Evolutionary conservation across 2,888 invertebrate species (phyloP), one percentile per base, ranked within the genome.

Genomic region (Theodoxus fluviatilis): DNA sequence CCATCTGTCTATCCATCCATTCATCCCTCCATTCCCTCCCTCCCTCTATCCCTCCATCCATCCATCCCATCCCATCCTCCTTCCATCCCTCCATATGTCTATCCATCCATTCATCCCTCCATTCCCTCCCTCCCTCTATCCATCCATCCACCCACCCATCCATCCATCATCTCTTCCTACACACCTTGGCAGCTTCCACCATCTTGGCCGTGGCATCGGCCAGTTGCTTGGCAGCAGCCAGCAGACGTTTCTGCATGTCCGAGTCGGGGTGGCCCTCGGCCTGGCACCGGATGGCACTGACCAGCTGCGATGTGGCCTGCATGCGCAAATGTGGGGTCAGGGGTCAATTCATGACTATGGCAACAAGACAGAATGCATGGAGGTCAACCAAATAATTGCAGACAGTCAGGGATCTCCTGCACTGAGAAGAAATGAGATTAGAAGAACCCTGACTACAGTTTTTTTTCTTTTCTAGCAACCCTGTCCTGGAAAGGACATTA

Each of bases 151-250:
- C 15, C 9, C 15, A 43, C 15, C 9, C 15, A 43, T 7, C 59
- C 33, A 55, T 6, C 0, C 31, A 28, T 12, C 12, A 43, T 22
- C n/a, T 63, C 2, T 37, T 63, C n/a, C 18, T 68, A 38, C 79
- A 65, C 63, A 87, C 88, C 71, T 98, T 90, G 0, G 97, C 97
- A 0, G 97, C 96, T 87, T 98, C 98, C 33, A 98, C 98, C 93
- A 99, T 94, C 78, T 94, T 91, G 0, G 97, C 94, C 0, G 99
- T 99, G 0, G 98, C 98, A 87, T 98, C 98, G 0, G 98, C 98
- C 18, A 91, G 86, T 49, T 94, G 91, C 85, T 97, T 97, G 22
- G 99, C 99, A 0, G 99, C 99, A 0, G 95, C 95, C 61, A 99
- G 87, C 67, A 99, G 88, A 71, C 94, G 91, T 75, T 94, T 92